phyloP scores from a whole-genome alignment of 2,797 vertebrate genomes.

The Gymnothorax javanicus region DNA sequence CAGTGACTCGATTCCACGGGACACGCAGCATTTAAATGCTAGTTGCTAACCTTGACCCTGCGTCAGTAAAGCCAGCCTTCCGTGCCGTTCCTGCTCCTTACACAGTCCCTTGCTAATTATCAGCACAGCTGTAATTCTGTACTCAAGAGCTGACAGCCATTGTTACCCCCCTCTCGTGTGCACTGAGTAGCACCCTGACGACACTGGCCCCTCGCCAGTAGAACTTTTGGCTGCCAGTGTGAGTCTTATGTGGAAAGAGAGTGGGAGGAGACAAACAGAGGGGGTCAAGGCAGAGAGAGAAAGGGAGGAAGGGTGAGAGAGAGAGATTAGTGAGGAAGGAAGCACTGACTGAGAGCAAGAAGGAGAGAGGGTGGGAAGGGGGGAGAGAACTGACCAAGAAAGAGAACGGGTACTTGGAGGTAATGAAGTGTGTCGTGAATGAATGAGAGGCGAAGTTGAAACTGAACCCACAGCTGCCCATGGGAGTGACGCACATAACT shows the following conservation, averaged over 20 bases:
- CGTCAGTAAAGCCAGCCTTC: slow-evolving; percentile 1
- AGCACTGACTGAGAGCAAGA: not conserved
- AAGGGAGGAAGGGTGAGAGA: not conserved
- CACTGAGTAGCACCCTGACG: slow-evolving; percentile 48
- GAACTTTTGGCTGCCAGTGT: slow-evolving; percentile 28
- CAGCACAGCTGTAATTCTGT: slow-evolving; percentile 8
- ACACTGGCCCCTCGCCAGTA: slow-evolving; percentile 38
- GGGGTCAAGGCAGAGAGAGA: slow-evolving; percentile 34
- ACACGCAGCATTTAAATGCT: slow-evolving; percentile 15
- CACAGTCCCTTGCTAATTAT: slow-evolving; percentile 31
- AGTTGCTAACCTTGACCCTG: slow-evolving; percentile 18
- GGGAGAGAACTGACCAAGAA: slow-evolving; percentile 6
- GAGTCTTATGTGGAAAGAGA: not conserved
- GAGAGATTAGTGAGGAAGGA: slow-evolving; percentile 30
- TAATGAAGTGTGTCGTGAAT: slow-evolving; percentile 58
- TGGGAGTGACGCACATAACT: slow-evolving; percentile 40
- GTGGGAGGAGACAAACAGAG: not conserved
- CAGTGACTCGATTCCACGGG: slow-evolving; percentile 10
- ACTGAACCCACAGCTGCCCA: slow-evolving; percentile 42
- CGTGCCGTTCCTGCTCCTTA: not conserved
- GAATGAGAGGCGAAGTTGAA: slow-evolving; percentile 55
- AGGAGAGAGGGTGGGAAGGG: slow-evolving; percentile 38
- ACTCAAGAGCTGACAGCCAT: slow-evolving; percentile 28
- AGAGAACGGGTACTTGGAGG: slow-evolving; percentile 47
- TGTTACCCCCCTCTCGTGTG: slow-evolving; percentile 14